Evolutionary conservation across 1,140 invertebrate genomes (phyloP).

Genomic region (Drosophila kepulauana): DNA sequence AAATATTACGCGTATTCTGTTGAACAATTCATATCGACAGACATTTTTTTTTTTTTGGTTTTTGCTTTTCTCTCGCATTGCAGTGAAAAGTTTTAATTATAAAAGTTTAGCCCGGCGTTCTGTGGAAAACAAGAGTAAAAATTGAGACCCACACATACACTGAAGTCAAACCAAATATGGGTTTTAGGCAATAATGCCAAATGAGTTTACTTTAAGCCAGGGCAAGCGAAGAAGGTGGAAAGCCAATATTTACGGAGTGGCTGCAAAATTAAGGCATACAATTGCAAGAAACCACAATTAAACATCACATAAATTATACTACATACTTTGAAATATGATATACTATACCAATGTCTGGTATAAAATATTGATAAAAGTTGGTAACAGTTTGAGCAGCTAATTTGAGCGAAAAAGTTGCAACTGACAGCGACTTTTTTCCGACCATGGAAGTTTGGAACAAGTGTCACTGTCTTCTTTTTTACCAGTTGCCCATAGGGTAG

Average conservation of each 20-base stretch:
- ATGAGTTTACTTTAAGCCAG: conserved; percentile 21
- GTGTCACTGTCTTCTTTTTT: no score
- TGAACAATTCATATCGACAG: conserved; percentile 56
- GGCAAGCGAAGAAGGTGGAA: not conserved
- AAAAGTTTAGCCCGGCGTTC: conserved; percentile 57
- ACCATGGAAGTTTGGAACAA: no score
- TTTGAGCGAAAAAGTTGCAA: no score
- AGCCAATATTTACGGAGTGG: not conserved
- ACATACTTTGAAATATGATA: not conserved
- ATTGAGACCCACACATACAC: conserved; percentile 26
- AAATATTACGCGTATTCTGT: conserved; percentile 38
- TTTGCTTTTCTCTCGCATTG: conserved; percentile 35
- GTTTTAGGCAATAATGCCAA: conserved; percentile 14
- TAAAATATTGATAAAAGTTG: no score
- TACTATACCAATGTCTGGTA: not conserved
- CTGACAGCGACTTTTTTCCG: no score
- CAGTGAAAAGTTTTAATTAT: conserved; percentile 75
- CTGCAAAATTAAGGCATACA: conserved; percentile 7
- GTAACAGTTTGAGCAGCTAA: no score
- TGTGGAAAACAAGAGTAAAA: conserved; percentile 50
- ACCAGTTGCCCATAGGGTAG: no score
- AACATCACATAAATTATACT: not conserved
- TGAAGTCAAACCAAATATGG: not conserved
- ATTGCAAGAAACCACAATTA: not conserved
- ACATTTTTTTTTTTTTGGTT: conserved; percentile 26